These are phyloP conservation scores for Mamestra brassicae DNA, from an alignment of 2,888 invertebrate species.

Conservation along the genomic window DNA sequence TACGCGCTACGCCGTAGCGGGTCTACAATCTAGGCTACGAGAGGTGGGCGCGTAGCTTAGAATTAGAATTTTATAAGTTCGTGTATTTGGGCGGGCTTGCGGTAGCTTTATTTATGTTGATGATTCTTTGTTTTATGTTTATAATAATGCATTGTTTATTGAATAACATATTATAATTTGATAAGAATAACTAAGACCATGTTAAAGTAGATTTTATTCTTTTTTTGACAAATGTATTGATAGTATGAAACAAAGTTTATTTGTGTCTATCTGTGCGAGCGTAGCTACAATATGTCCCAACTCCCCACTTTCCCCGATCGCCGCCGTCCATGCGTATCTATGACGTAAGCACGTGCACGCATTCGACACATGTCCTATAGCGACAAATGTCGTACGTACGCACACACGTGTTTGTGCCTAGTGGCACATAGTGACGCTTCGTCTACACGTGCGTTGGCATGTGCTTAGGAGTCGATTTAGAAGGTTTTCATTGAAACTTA, in stretches of 20 bases:
- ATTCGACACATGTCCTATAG: conserved; percentile 7
- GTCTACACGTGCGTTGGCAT: conserved; percentile 24
- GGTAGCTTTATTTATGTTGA: too few species aligned
- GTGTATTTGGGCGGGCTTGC: neutral
- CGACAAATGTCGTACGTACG: conserved; percentile 49
- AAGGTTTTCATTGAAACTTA: neutral
- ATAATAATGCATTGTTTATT: too few species aligned
- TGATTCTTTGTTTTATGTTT: too few species aligned
- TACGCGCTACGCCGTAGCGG: conserved; percentile 72
- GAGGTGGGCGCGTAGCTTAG: conserved; percentile 40
- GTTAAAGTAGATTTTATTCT: neutral
- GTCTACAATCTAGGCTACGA: conserved; percentile 68
- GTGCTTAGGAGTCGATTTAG: conserved; percentile 17
- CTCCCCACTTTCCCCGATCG: conserved; percentile 23
- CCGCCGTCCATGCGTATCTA: conserved; percentile 35
- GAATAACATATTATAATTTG: neutral
- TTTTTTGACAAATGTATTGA: neutral
- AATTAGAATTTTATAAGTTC: conserved; percentile 3
- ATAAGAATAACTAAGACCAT: neutral
- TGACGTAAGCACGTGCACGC: conserved; percentile 58
- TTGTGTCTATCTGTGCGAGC: neutral
- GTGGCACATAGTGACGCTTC: conserved; percentile 43
- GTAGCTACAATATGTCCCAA: conserved; percentile 29
- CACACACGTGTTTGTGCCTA: conserved; percentile 32
- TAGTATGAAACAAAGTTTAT: neutral